Percentiles rank a stretch among this genome's conserved stretches.
Conservation (phyloP, 2,113 vertebrate genomes). For the Crotalus helleri region DNA sequence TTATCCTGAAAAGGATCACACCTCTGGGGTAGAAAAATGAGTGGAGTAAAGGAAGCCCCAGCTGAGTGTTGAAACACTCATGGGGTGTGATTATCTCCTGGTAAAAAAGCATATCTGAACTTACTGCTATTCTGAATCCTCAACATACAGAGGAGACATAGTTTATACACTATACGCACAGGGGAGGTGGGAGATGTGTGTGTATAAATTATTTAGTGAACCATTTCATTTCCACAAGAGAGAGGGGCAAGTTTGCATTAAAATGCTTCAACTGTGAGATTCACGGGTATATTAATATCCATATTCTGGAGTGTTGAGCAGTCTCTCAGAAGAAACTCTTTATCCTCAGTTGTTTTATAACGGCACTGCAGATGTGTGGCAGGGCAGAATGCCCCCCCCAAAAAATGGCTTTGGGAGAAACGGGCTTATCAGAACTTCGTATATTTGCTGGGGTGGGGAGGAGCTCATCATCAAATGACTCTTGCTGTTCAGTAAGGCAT, state of each 20-base stretch:
- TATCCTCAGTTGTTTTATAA: slow-evolving; percentile 72
- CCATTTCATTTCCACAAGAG: slow-evolving; percentile 69
- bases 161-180: slow-evolving; percentile 7
- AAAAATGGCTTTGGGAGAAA: slow-evolving; percentile 67
- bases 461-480: slow-evolving; percentile 68
- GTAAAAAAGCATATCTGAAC: slow-evolving; percentile 71
- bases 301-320: slow-evolving; percentile 71
- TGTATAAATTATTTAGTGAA: slow-evolving; percentile 77
- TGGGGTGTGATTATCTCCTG: slow-evolving; percentile 80
- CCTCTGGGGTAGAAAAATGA: slow-evolving; percentile 69
- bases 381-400: slow-evolving; percentile 46
- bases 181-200: slow-evolving; percentile 47
- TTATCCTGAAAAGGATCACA: slow-evolving; percentile 74
- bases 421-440: slow-evolving; percentile 71
- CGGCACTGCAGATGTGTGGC: slow-evolving; percentile 72
- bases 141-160: not conserved
- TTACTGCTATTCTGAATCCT: slow-evolving; percentile 74
- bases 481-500: slow-evolving; percentile 66
- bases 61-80: slow-evolving; percentile 70
- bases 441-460: slow-evolving; percentile 71
- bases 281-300: slow-evolving; percentile 76
- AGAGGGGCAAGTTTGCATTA: slow-evolving; percentile 72
- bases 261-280: slow-evolving; percentile 77
- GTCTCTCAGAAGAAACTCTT: slow-evolving; percentile 73
- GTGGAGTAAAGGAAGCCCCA: slow-evolving; percentile 58